Evolutionary conservation across 2,113 vertebrate species (phyloP).

Genomic region (Gavia stellata): DNA sequence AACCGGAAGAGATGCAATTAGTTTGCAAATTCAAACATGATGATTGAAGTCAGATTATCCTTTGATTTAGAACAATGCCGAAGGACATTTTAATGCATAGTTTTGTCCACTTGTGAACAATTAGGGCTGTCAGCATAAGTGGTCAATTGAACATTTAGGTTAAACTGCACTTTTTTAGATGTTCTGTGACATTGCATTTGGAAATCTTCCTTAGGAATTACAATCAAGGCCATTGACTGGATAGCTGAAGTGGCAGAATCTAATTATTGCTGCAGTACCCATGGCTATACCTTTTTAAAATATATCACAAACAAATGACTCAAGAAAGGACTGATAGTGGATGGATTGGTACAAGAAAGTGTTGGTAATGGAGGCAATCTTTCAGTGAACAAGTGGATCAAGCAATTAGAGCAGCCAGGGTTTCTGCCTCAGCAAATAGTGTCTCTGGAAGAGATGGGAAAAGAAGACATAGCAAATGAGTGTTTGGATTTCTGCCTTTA

Average conservation of each 20-base stretch:
- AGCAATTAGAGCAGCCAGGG: neutral
- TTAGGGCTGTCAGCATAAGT: conserved; percentile 64
- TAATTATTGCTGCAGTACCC: conserved; percentile 53
- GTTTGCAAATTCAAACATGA: conserved; percentile 53
- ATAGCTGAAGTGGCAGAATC: conserved; percentile 45
- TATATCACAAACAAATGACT: neutral
- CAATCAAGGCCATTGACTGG: conserved; percentile 30
- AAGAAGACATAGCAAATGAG: neutral
- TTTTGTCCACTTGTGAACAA: conserved; percentile 58
- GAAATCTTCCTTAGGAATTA: conserved; percentile 62
- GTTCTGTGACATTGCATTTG: conserved; percentile 52
- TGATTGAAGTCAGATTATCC: conserved; percentile 56
- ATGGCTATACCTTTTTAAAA: neutral
- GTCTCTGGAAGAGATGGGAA: neutral
- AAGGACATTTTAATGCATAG: conserved; percentile 61
- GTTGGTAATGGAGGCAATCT: neutral
- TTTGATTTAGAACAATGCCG: conserved; percentile 60
- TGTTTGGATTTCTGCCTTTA: neutral
- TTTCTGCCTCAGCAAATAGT: conserved; percentile 1
- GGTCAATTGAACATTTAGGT: conserved; percentile 50
- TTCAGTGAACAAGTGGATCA: neutral
- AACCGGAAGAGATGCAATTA: conserved; percentile 66
- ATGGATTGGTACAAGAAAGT: neutral
- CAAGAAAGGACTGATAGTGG: neutral
- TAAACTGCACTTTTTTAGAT: conserved; percentile 52